These are phyloP conservation scores for Scyliorhinus canicula DNA, from an alignment of 2,797 vertebrate species.

Conservation along the genomic window DNA sequence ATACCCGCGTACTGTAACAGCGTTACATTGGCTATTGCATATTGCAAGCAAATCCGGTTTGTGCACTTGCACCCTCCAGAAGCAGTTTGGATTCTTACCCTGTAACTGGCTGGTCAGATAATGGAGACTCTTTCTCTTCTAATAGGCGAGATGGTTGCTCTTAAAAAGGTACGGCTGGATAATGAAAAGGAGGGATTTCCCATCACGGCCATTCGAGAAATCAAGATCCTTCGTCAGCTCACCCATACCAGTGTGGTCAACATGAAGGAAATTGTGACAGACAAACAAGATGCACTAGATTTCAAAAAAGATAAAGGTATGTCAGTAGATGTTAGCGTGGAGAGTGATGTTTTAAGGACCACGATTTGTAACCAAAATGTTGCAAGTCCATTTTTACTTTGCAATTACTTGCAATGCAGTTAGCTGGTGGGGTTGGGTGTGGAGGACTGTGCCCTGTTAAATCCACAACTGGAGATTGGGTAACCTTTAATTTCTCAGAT, in stretches of 20 bases:
- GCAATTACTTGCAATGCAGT: not conserved
- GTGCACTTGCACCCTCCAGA: too few relatives aligned
- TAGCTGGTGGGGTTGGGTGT: not conserved
- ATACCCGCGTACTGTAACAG: not conserved
- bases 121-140: not conserved
- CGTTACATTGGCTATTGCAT: not conserved
- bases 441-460: too few relatives aligned
- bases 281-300: constrained; percentile 96
- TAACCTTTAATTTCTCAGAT: not conserved
- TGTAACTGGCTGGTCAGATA: not conserved
- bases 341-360: not conserved
- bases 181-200: constrained; percentile 98
- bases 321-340: not conserved
- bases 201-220: constrained; percentile 97
- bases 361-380: not conserved
- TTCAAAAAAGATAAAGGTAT: constrained; percentile 99
- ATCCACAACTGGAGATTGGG: not conserved
- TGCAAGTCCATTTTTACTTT: not conserved
- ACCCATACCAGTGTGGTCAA: constrained; percentile 96
- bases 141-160: constrained; percentile 85
- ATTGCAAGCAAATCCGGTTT: too few relatives aligned
- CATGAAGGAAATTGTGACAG: constrained; percentile 99
- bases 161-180: constrained; percentile 96
- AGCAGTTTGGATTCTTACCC: not conserved
- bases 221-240: constrained; percentile 93